Percentiles rank a stretch among this genome's conserved stretches.
phyloP scores from a whole-genome alignment of 2,888 invertebrate genomes.

The Phaonia tiefii region DNA sequence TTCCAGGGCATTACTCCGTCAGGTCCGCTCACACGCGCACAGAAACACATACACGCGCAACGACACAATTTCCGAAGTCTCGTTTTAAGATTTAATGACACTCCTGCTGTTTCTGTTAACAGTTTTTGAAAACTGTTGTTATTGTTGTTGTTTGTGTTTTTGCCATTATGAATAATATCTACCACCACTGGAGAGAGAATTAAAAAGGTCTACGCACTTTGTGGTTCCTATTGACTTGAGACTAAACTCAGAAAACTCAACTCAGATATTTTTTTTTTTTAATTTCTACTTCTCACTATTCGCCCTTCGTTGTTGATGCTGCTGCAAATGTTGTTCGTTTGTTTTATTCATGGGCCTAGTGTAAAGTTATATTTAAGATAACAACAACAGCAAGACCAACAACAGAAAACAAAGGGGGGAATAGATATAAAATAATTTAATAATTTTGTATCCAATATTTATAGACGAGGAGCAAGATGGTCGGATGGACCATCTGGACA shows the following conservation, averaged over 20 bases:
- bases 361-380: slow-evolving; percentile 20
- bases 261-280: too few relatives aligned
- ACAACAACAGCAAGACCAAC: neutral
- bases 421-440: slow-evolving; percentile 17
- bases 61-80: slow-evolving; percentile 52
- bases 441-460: neutral
- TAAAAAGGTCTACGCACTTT: slow-evolving; percentile 70
- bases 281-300: neutral
- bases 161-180: slow-evolving; percentile 45
- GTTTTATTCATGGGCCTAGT: slow-evolving; percentile 37
- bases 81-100: slow-evolving; percentile 42
- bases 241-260: too few relatives aligned
- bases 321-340: slow-evolving; percentile 70
- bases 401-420: neutral
- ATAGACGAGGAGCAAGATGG: neutral
- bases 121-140: slow-evolving; percentile 65
- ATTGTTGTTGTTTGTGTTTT: slow-evolving; percentile 5
- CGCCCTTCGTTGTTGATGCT: slow-evolving; percentile 5
- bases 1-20: neutral
- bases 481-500: neutral
- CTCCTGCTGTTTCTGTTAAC: slow-evolving; percentile 70
- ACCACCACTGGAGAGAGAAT: too few relatives aligned
- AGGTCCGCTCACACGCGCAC: slow-evolving; percentile 1
- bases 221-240: slow-evolving; percentile 10
- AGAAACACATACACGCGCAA: slow-evolving; percentile 26